phyloP scores from a whole-genome alignment of 2,113 vertebrate genomes.

The Numida meleagris region DNA sequence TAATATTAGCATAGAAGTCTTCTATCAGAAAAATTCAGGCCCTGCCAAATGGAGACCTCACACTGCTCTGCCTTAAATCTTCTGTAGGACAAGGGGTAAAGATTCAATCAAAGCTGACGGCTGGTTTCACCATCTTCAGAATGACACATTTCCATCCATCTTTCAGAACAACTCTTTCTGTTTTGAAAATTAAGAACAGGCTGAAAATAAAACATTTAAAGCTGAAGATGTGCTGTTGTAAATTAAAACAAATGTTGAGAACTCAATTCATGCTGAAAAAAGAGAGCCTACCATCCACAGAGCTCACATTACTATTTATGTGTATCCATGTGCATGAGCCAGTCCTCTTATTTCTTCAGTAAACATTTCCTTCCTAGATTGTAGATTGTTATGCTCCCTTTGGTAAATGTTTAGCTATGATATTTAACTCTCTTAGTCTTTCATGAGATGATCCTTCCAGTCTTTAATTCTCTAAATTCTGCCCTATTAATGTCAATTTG shows the following conservation, averaged over 20 bases:
- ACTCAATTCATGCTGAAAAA: not conserved
- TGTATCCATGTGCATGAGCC: not conserved
- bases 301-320: not conserved
- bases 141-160: not conserved
- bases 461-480: not conserved
- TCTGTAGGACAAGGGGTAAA: not conserved
- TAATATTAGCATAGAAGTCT: not conserved
- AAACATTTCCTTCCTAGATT: constrained; percentile 25
- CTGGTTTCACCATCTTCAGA: not conserved
- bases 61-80: not conserved
- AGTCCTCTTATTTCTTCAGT: constrained; percentile 8
- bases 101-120: not conserved
- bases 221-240: not conserved
- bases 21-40: not conserved
- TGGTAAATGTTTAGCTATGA: not conserved
- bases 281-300: not conserved
- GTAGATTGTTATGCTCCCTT: not conserved
- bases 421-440: not conserved
- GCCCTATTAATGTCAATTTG: not conserved
- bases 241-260: constrained; percentile 16
- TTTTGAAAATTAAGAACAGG: not conserved
- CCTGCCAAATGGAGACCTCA: not conserved
- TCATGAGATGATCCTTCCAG: not conserved
- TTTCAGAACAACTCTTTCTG: not conserved
- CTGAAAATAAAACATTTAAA: constrained; percentile 7